Percentiles rank a stretch among this genome's conserved stretches.
Evolutionary conservation across 1,140 invertebrate species (phyloP).

Genomic region (Hetaerina americana): DNA sequence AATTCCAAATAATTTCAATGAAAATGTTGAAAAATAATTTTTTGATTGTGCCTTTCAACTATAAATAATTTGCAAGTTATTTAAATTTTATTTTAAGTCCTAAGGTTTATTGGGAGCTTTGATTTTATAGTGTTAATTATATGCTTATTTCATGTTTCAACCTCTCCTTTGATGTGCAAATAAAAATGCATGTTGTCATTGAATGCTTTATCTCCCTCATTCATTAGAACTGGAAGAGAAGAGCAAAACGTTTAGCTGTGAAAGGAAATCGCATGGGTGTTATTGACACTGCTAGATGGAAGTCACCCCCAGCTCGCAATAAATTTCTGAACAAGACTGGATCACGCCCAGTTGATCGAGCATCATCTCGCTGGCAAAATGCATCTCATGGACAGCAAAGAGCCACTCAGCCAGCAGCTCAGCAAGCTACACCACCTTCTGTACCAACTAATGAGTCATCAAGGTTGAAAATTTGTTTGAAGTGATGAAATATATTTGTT

Average conservation of each 20-base stretch:
- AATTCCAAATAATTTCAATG: too few relatives aligned
- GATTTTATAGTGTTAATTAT: background rate
- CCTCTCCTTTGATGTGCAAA: background rate
- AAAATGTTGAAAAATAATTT: too few relatives aligned
- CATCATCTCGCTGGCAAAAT: background rate
- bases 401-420: background rate
- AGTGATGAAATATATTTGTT: background rate
- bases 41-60: too few relatives aligned
- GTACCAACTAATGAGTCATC: background rate
- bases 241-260: constrained; percentile 52
- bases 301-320: constrained; percentile 8
- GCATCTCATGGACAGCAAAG: background rate
- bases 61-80: too few relatives aligned
- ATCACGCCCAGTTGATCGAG: background rate
- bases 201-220: too few relatives aligned
- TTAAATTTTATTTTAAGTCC: too few relatives aligned
- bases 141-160: background rate
- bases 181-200: background rate
- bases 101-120: too few relatives aligned
- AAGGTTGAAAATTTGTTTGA: background rate
- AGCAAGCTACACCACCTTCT: background rate
- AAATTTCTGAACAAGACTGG: background rate
- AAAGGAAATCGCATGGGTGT: constrained; percentile 31
- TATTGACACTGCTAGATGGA: constrained; percentile 13
- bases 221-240: constrained; percentile 64